Evolutionary conservation across 1,140 invertebrate species (phyloP).

Genomic region (Neomicropteryx cornuta): DNA sequence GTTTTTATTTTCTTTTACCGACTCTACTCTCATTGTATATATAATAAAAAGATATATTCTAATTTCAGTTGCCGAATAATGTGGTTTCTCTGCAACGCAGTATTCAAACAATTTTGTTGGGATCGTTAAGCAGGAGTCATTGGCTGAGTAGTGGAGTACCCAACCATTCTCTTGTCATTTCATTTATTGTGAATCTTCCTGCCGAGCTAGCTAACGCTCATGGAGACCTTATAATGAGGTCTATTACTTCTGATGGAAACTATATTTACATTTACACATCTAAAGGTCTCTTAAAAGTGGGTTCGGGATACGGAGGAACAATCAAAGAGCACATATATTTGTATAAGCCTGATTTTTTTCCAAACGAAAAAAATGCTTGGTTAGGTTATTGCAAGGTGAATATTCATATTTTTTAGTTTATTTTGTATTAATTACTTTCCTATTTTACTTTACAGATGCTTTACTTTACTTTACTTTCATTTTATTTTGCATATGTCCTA

Average conservation of each 20-base stretch:
- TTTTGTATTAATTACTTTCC: neutral
- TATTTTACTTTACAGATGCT: slow-evolving; percentile 2
- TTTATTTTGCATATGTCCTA: slow-evolving; percentile 7
- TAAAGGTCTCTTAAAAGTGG: slow-evolving; percentile 78
- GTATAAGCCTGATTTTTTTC: slow-evolving; percentile 70
- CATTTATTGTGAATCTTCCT: slow-evolving; percentile 47
- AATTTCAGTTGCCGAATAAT: slow-evolving; percentile 73
- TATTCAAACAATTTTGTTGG: slow-evolving; percentile 77
- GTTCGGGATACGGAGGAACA: slow-evolving; percentile 84
- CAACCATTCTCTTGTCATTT: slow-evolving; percentile 59
- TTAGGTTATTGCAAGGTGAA: slow-evolving; percentile 74
- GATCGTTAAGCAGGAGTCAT: slow-evolving; percentile 70
- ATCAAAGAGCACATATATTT: slow-evolving; percentile 78
- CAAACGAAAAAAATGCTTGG: slow-evolving; percentile 64
- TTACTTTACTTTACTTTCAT: slow-evolving; percentile 8
- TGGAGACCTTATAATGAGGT: slow-evolving; percentile 35
- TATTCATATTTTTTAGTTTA: slow-evolving; percentile 14
- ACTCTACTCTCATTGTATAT: too few species aligned
- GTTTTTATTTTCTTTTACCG: too few species aligned
- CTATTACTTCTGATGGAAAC: slow-evolving; percentile 77
- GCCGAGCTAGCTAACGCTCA: slow-evolving; percentile 26
- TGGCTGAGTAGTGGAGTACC: slow-evolving; percentile 84
- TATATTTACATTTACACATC: slow-evolving; percentile 76
- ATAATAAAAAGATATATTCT: too few species aligned
- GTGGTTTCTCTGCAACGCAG: slow-evolving; percentile 79